phyloP scores from a whole-genome alignment of 37 sponge, comb jelly and placozoan species.

The Ephydatia muelleri region DNA sequence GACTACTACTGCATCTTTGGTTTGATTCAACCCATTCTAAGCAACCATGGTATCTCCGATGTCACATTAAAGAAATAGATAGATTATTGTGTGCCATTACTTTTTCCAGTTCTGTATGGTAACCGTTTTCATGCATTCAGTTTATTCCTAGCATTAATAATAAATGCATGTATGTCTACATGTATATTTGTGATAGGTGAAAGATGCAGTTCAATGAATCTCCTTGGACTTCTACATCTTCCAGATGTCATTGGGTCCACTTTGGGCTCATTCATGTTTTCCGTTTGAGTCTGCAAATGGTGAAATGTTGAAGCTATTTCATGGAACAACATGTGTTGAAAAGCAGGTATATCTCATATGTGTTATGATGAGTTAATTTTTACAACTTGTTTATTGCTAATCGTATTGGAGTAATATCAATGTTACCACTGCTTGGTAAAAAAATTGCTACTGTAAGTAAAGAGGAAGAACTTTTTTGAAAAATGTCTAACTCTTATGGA shows the following conservation, averaged over 20 bases:
- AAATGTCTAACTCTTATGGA: no score
- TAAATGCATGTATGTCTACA: not conserved
- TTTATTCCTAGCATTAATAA: not conserved
- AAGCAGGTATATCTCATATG: constrained; percentile 3
- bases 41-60: constrained; percentile 35
- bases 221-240: no score
- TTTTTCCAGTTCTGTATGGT: constrained; percentile 36
- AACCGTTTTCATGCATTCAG: not conserved
- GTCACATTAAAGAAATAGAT: not conserved
- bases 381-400: no score
- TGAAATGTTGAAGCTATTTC: not conserved
- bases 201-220: no score
- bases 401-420: no score
- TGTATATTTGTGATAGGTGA: no score
- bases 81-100: constrained; percentile 5
- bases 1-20: constrained; percentile 32
- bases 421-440: no score
- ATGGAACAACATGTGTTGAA: not conserved
- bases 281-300: constrained; percentile 6
- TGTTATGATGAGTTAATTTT: no score
- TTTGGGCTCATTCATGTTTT: constrained; percentile 14
- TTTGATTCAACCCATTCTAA: not conserved
- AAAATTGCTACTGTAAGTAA: no score
- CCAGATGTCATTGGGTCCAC: not conserved
- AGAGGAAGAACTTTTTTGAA: no score